Base-by-base conservation (phyloP, 2,797 vertebrate genomes). In the Epinephelus coioides region DNA sequence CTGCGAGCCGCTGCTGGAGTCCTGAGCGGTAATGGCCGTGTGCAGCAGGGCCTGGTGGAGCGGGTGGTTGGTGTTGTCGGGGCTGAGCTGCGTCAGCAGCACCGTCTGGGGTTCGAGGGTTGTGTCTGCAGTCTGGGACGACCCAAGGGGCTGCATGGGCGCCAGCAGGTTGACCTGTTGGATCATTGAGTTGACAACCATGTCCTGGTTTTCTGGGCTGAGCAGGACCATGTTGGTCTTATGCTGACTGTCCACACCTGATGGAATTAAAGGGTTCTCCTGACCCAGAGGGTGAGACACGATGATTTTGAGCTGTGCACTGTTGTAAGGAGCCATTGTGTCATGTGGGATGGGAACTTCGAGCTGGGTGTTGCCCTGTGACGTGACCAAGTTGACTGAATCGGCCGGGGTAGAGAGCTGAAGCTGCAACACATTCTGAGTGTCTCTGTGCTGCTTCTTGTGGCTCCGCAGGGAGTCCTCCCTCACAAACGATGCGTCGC, bases 401-500 rank as follows among this genome's bases (percentile, higher is more conserved):
- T 85, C 69, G 0, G 78, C 25, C 0, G 73, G 0, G 90, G 93
- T 3, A 88, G 85, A 67, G 65, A 90, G 91, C 57, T 96, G 96
- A 0, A 96, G 93, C 53, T 94, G 95, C 5, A 95, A 79, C 38
- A 92, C 78, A 0, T 87, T 81, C 17, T 81, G 95, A 55, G 94
- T 83, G 63, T 96, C 96, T 12, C 94, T 91, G 86, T 99, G 98
- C 63, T 99, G 98, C 88, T 98, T 96, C 82, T 95, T 96, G 90
- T 99, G 98, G 89, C 98, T 99, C 64, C 98, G 95, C 19, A 99
- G 95, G 0, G 98, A 99, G 79, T 99, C 98, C 73, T 98, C 98
- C 30, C 98, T 89, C 30, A 99, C 98, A 40, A 99, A 99, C 0
- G 97, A 97, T 0, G 98, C 98, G 0, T 96, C 94, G 1, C 98